Evolutionary conservation across 2,888 invertebrate genomes (phyloP), one percentile per base, ranked within the genome.

Genomic region (Euspilapteryx auroguttella): DNA sequence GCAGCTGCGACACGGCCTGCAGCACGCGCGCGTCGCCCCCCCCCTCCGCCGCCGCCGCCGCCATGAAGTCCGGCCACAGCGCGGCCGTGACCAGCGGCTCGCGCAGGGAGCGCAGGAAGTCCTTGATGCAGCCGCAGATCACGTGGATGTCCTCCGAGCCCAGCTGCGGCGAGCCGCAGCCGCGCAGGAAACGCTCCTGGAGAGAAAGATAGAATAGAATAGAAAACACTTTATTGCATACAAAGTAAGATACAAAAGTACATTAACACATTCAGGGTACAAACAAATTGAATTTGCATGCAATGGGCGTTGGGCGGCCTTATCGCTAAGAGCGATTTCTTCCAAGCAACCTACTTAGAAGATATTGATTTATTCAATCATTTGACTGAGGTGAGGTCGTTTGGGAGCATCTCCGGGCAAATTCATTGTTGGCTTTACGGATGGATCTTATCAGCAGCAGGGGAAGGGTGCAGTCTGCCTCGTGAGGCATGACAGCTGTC

Each of bases 71-170:
- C 12, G 81, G 79, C 90, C 94, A 92, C 27, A 92, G 79, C 10
- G 81, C 79, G 26, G 79, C 81, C 0, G 94, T 92, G 30, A 97
- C 84, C 0, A 99, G 71, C 1, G 98, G 94, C 56, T 99, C 98
- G 30, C 86, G 85, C 13, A 99, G 75, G 0, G 85, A 83, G 4
- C 94, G 83, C 31, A 99, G 77, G 65, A 99, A 99, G 63, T 94
- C 91, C 73, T 98, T 99, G 25, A 99, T 79, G 34, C 92, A 91
- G 24, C 96, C 93, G 59, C 96, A 95, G 17, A 99, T 78, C 1
- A 89, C 89, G 61, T 96, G 87, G 14, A 96, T 79, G 54, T 99
- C 92, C 10, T 84, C 75, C 24, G 78, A 71, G 0, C 71, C 56
- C 21, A 98, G 76, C 44, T 85, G 87, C 0, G 97, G 96, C 0